phyloP scores from a whole-genome alignment of 2,797 vertebrate genomes.

The Thunnus albacares region DNA sequence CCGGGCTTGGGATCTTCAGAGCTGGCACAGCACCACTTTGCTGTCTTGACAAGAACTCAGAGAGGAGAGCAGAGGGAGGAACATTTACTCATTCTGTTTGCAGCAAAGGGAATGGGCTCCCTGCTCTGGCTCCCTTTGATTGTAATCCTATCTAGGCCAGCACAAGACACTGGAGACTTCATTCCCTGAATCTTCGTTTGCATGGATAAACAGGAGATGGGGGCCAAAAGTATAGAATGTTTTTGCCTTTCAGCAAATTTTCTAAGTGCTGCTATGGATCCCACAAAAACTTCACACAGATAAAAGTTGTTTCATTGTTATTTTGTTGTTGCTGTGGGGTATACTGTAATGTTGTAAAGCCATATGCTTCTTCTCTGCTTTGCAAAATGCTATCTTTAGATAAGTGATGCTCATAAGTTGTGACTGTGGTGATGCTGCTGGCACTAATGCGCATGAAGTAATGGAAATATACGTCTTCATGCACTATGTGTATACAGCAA shows the following conservation, averaged over 20 bases:
- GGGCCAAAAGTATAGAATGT: conserved; percentile 38
- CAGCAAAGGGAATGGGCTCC: conserved; percentile 73
- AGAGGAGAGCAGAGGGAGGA: conserved; percentile 62
- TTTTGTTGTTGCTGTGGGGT: conserved; percentile 45
- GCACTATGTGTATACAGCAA: background rate
- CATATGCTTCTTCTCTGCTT: conserved; percentile 5
- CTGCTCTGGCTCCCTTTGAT: conserved; percentile 79
- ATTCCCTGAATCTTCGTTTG: conserved; percentile 72
- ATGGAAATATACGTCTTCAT: conserved; percentile 21
- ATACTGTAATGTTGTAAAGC: background rate
- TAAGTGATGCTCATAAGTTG: conserved; percentile 24
- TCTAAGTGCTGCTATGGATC: conserved; percentile 49
- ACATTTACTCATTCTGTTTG: conserved; percentile 81
- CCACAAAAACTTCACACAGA: conserved; percentile 41
- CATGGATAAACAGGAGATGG: conserved; percentile 71
- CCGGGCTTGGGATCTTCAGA: conserved; percentile 56
- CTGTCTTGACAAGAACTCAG: conserved; percentile 65
- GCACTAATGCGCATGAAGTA: conserved; percentile 24
- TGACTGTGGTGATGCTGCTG: conserved; percentile 22
- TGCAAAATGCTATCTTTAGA: conserved; percentile 30
- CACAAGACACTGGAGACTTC: conserved; percentile 76
- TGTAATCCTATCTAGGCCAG: conserved; percentile 83
- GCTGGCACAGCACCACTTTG: conserved; percentile 59
- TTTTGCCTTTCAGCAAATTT: conserved; percentile 65
- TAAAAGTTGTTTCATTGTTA: conserved; percentile 56